Evolutionary conservation across 1,140 invertebrate species (phyloP).

Genomic region (Drosophila hydei): DNA sequence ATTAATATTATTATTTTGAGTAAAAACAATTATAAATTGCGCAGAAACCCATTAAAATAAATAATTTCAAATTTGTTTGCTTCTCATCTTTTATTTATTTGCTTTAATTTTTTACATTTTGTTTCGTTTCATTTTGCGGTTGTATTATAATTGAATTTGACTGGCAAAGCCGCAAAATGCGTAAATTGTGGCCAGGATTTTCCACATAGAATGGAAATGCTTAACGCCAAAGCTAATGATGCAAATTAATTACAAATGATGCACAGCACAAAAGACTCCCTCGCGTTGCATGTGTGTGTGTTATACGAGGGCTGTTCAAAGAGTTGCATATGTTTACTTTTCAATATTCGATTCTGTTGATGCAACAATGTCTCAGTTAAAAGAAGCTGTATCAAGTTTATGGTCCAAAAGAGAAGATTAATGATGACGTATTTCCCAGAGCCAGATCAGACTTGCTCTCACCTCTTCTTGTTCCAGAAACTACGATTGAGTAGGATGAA

Average conservation of each 20-base stretch:
- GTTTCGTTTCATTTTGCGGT: slow-evolving; percentile 43
- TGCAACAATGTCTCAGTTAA: no score
- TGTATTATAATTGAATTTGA: slow-evolving; percentile 72
- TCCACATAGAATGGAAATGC: slow-evolving; percentile 25
- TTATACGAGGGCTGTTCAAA: neutral
- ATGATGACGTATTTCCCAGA: no score
- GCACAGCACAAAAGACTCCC: slow-evolving; percentile 33
- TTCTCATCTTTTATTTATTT: neutral
- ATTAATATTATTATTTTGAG: slow-evolving; percentile 53
- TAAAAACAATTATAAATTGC: slow-evolving; percentile 65
- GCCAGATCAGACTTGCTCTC: no score
- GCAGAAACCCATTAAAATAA: slow-evolving; percentile 54
- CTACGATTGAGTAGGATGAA: no score
- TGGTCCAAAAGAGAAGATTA: no score
- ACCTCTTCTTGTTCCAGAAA: no score
- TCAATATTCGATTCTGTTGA: no score
- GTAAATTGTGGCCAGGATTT: slow-evolving; percentile 53
- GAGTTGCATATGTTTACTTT: no score
- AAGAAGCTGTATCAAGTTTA: no score
- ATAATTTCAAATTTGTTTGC: slow-evolving; percentile 54
- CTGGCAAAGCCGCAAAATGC: slow-evolving; percentile 67
- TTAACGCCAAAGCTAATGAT: slow-evolving; percentile 57
- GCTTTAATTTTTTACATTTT: no score
- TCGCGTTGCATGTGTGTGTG: slow-evolving; percentile 3
- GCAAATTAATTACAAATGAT: slow-evolving; percentile 80